Evolutionary conservation across 2,113 vertebrate genomes (phyloP).

Genomic region (Calidris pugnax): DNA sequence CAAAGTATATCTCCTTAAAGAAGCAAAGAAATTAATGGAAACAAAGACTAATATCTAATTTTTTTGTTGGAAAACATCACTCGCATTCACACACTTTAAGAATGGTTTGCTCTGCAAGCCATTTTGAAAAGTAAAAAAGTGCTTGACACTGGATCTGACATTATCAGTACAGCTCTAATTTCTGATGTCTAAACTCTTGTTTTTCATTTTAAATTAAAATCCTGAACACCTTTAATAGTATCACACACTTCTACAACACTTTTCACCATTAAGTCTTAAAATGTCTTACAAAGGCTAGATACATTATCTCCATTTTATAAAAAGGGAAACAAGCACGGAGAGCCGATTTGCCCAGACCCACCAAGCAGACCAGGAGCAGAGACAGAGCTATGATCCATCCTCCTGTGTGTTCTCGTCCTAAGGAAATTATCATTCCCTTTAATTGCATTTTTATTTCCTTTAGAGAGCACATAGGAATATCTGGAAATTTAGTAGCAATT

Average conservation of each 20-base stretch:
- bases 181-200: background rate
- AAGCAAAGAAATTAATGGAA: background rate
- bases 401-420: background rate
- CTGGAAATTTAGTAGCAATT: slow-evolving; percentile 45
- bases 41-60: background rate
- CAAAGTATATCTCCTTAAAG: background rate
- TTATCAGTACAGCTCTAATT: background rate
- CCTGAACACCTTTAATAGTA: background rate
- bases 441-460: slow-evolving; percentile 49
- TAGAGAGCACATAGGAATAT: slow-evolving; percentile 58
- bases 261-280: background rate
- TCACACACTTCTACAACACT: background rate
- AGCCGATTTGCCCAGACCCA: background rate
- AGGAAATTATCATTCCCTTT: slow-evolving; percentile 16
- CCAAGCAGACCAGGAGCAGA: background rate
- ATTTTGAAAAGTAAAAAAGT: background rate
- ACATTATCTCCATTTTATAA: background rate
- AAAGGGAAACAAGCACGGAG: background rate
- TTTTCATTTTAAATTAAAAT: background rate
- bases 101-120: background rate
- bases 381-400: background rate
- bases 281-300: background rate
- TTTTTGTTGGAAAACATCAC: background rate
- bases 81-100: background rate
- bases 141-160: background rate